phyloP scores from a whole-genome alignment of 92 coral and sea anemone genomes.

The Porites cylindrica region DNA sequence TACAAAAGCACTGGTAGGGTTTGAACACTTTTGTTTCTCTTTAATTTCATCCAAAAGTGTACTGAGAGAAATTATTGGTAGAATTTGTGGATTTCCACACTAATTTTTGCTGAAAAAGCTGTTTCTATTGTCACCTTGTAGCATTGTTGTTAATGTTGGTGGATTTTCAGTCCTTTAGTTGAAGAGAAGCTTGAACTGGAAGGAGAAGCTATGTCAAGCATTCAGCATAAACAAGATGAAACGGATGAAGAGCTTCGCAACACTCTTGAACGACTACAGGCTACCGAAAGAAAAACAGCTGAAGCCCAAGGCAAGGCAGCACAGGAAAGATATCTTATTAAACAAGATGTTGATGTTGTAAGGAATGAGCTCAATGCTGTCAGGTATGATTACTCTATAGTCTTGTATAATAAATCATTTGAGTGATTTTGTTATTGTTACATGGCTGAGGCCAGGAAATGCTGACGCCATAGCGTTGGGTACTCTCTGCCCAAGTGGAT shows the following conservation, averaged over 20 bases:
- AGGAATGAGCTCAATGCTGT: conserved; percentile 92
- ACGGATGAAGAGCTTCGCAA: conserved; percentile 88
- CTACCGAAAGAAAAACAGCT: conserved; percentile 94
- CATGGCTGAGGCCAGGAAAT: no score
- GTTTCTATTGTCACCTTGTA: not conserved
- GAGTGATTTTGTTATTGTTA: not conserved
- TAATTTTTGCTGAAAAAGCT: no score
- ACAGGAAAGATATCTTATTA: conserved; percentile 88
- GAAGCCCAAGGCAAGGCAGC: conserved; percentile 93
- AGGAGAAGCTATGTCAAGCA: conserved; percentile 97
- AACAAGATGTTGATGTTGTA: conserved; percentile 93
- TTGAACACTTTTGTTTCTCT: not conserved
- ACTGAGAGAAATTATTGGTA: no score
- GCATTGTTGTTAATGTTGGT: not conserved
- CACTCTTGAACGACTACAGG: conserved; percentile 87
- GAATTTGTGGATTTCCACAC: no score
- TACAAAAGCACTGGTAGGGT: conserved; percentile 89
- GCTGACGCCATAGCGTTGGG: no score
- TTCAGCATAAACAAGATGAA: conserved; percentile 94
- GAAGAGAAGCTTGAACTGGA: conserved; percentile 98
- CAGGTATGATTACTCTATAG: conserved; percentile 59
- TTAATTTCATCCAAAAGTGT: not conserved
- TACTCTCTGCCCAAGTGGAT: no score
- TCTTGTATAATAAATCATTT: no score
- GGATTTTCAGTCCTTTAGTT: conserved; percentile 85